Conservation (phyloP, 2,797 vertebrate species). For the Hippocampus kuda region DNA sequence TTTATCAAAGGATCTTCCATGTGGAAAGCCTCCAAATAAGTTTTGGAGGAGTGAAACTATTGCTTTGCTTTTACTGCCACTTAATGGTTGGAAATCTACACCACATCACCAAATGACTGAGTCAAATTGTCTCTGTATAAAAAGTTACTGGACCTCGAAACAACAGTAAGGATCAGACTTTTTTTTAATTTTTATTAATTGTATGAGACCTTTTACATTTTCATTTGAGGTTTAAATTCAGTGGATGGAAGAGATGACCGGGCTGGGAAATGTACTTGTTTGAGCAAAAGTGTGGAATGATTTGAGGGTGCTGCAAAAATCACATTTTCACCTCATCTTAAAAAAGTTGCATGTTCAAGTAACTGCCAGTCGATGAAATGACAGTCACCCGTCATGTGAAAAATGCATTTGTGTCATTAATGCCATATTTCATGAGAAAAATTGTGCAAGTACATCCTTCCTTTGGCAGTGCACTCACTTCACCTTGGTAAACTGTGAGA, state of each 20-base stretch:
- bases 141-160: not conserved
- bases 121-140: not conserved
- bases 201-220: not conserved
- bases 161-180: not conserved
- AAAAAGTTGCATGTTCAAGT: not conserved
- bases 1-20: conserved; percentile 19
- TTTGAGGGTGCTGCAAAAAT: no score
- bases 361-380: not conserved
- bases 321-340: not conserved
- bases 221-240: not conserved
- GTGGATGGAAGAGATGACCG: not conserved
- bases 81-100: conserved; percentile 32
- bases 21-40: conserved; percentile 27
- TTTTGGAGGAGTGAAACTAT: conserved; percentile 12
- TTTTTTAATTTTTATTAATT: no score
- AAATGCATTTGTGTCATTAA: no score
- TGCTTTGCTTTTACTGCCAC: conserved; percentile 36
- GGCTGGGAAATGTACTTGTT: no score
- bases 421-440: no score
- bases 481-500: not conserved
- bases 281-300: no score
- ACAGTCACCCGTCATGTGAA: not conserved
- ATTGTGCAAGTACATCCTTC: no score
- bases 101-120: conserved; percentile 9
- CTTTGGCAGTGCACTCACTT: not conserved